Evolutionary conservation across 2,888 invertebrate species (phyloP), one percentile per base, ranked within the genome.

Genomic region (Protula sp.): DNA sequence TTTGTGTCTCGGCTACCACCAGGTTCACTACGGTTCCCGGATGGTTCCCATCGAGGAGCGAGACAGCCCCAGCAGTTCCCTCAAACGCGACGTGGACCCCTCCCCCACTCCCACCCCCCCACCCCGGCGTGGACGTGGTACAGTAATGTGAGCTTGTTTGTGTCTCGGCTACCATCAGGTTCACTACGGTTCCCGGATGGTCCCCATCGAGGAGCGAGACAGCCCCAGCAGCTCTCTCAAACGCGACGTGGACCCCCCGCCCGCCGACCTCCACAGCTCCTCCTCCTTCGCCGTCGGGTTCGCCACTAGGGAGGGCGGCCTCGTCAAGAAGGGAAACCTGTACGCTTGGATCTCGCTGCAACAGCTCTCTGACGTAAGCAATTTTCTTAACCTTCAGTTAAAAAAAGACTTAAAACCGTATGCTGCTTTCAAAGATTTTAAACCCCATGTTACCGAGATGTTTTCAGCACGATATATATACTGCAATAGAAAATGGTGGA

Each of bases 291-390:
- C 28, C 54, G 3, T 50, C 5, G 47, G 19, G 45, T 24, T 27
- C 29, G 24, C 54, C 14, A 28, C 29, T 2, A 28, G 3, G 3
- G 47, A 24, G 14, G 4, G 55, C 2, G 50, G 24, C 19, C 5
- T 5, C 5, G 14, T 14, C 14, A 59, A 97, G 92, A 82, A 92
- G 89, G 79, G 97, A 90, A 60, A 90, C 90, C 65, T 84, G 83
- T 98, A 67, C 91, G 94, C 84, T 89, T 97, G 95, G 92, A 89
- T 95, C 85, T 95, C 94, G 1, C 83, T 99, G 66, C 94, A 98
- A 82, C 94, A 98, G 82, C 92, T 98, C 71, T 97, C 98, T 0
- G 94, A 80, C 74, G 79, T 79, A 59, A 59, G 56, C 30, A 2
- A 47, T 31, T 52, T 14, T 29, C 19, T 38, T 0, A n/a, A 50